Base-by-base conservation (phyloP, 2,888 invertebrate genomes). In the Terebella lapidaria region DNA sequence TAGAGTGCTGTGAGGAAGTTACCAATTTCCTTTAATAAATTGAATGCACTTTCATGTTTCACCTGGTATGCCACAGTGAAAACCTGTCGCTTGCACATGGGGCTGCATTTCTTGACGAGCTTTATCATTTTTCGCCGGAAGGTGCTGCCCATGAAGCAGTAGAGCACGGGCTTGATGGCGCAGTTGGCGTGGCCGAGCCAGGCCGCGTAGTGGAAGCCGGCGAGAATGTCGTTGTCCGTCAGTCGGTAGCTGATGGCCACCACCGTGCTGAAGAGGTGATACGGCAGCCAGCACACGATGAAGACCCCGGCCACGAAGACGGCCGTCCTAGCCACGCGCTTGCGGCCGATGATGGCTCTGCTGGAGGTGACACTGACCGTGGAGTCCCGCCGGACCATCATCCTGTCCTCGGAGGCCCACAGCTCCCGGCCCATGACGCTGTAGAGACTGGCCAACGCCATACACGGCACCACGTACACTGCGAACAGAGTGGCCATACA, bases 241-340 rank as follows among this genome's bases (percentile, higher is more conserved):
- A 68, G 69, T 20, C 69, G 62, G 56, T 71, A 67, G 5, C 56
- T 27, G 18, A 87, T 83, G 72, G 89, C 89, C 3, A 87, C 78
- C 56, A 89, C 81, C 20, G 89, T 82, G 71, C 85, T 86, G 26
- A 88, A 81, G 53, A 88, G 86, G 78, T 89, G 88, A 82, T 89
- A 89, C 0, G 90, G 90, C 51, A 90, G 81, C 90, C 90, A 90
- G 79, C 90, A 90, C 2, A 87, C 75, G 0, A 89, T 89, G 72
- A 90, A 90, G 25, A 89, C 84, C 1, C 89, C 84, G 0, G 89
- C 89, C 18, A 90, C 81, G 0, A 89, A 84, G 0, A 90, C 82
- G 22, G 90, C 83, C 66, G 90, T 89, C 84, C 88, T 87, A 0
- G 90, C 90, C 10, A 89, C 88, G 42, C 88, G 83, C 73, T 87